Evolutionary conservation across 92 coral and sea anemone genomes (phyloP), one percentile per base, ranked within the genome.

Genomic region (Phenganax stokvisi): DNA sequence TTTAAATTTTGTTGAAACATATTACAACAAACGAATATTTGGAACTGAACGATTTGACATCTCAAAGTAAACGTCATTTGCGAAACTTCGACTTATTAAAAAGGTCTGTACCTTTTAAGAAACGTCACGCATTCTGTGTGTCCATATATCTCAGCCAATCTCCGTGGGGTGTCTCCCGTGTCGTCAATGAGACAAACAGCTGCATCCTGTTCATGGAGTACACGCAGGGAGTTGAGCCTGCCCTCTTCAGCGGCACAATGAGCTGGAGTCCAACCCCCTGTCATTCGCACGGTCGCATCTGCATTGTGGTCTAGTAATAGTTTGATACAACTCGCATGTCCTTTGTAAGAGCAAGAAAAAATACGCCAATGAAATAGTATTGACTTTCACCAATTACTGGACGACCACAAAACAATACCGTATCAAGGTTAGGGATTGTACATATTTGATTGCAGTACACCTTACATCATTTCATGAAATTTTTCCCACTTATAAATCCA

Each of bases 201-300:
- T 55, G 98, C 92, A 73, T 89, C 83, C 57, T 90, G 88, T 75
- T 94, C 98, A 16, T 89, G 79, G 31, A 94, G 86, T 8, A 86
- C 83, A 71, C 85, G 92, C 27, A 94, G 86, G 16, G 90, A 91
- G 75, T 87, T 91, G 47, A 72, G 79, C 56, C 85, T 86, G 11
- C 97, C 98, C 29, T 88, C 88, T 84, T 94, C 98, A 54, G 98
- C 96, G 6, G 98, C 98, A 76, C 98, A 94, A 87, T 94, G 98
- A 10, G 97, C 98, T 80, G 98, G 91, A 17, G 98, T 94, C 98
- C 98, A 94, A 54, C 98, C 98, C 29, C 97, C 98, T 51, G 89
- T 88, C 98, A 94, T 94, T 80, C 90, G 87, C 31, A 92, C 88
- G 65, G 96, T 65, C 72, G 98, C 88, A 81, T 94, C 91, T n/a